phyloP scores from a whole-genome alignment of 2,797 vertebrate genomes.

The Paratrypauchen microcephalus region DNA sequence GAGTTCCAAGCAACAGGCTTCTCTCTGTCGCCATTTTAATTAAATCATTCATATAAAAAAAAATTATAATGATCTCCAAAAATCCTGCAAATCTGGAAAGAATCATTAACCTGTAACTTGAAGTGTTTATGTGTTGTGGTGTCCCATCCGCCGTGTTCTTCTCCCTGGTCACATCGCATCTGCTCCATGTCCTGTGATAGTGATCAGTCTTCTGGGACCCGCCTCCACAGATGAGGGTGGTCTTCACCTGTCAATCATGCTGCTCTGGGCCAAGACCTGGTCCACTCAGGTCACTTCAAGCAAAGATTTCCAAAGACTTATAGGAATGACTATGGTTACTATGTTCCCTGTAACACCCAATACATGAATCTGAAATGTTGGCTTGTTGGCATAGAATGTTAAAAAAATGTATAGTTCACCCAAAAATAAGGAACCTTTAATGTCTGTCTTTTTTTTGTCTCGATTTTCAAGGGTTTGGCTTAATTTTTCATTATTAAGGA shows the following conservation, averaged over 20 bases:
- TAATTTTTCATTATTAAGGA: background rate
- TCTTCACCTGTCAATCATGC: constrained; percentile 67
- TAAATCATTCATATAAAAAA: no score
- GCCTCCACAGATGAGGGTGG: constrained; percentile 68
- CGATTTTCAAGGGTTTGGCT: background rate
- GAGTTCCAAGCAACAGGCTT: no score
- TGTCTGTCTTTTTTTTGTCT: no score
- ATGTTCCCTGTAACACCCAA: background rate
- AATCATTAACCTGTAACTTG: background rate
- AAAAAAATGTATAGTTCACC: background rate
- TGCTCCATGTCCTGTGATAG: constrained; percentile 63
- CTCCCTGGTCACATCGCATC: constrained; percentile 58
- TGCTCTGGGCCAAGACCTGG: constrained; percentile 37
- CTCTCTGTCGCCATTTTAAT: no score
- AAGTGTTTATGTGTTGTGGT: constrained; percentile 38
- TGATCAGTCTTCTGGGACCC: constrained; percentile 71
- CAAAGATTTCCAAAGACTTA: constrained; percentile 49
- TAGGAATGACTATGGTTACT: constrained; percentile 20
- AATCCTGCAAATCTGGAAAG: no score
- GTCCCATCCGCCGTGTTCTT: constrained; percentile 54
- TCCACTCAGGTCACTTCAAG: constrained; percentile 56
- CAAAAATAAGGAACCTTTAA: background rate
- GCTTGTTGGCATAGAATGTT: background rate
- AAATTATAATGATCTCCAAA: no score
- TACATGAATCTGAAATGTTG: background rate